Conservation (phyloP, 2,113 vertebrate genomes). For the Amphiprion ocellaris region DNA sequence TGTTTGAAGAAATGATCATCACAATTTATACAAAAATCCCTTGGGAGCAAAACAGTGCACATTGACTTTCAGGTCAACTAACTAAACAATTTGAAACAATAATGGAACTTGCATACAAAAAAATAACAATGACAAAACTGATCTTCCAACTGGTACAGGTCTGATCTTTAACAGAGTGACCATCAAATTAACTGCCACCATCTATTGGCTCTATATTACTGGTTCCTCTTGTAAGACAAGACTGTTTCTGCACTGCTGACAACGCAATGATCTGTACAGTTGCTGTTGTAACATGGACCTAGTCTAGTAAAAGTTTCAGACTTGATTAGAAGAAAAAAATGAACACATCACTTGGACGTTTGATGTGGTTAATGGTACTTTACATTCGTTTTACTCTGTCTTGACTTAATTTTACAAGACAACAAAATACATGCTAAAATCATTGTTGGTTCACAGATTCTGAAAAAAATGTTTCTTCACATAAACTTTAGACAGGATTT, state of each 20-base stretch:
- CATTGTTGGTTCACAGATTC: slow-evolving; percentile 62
- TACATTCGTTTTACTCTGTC: not conserved
- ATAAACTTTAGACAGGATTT: slow-evolving; percentile 83
- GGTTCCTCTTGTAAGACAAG: slow-evolving; percentile 29
- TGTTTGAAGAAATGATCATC: too few relatives aligned
- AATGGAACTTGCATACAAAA: not conserved
- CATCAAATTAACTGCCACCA: not conserved
- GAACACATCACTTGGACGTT: slow-evolving; percentile 3
- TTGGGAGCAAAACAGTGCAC: too few relatives aligned
- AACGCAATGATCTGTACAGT: not conserved
- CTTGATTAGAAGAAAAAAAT: slow-evolving; percentile 33
- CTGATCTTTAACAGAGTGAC: not conserved
- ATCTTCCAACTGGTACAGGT: too few relatives aligned
- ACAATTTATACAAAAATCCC: too few relatives aligned
- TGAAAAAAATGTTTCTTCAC: slow-evolving; percentile 65
- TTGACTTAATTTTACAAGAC: not conserved
- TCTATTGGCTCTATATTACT: slow-evolving; percentile 9
- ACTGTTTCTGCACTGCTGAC: slow-evolving; percentile 5
- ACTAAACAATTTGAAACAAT: not conserved
- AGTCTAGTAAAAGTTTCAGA: slow-evolving; percentile 54
- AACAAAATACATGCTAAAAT: not conserved
- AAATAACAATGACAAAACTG: not conserved
- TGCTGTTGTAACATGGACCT: slow-evolving; percentile 10
- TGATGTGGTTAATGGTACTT: slow-evolving; percentile 26
- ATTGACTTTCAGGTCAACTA: not conserved